These are phyloP conservation scores for Desoria tigrina DNA, from an alignment of 2,888 invertebrate species.

Conservation along the genomic window DNA sequence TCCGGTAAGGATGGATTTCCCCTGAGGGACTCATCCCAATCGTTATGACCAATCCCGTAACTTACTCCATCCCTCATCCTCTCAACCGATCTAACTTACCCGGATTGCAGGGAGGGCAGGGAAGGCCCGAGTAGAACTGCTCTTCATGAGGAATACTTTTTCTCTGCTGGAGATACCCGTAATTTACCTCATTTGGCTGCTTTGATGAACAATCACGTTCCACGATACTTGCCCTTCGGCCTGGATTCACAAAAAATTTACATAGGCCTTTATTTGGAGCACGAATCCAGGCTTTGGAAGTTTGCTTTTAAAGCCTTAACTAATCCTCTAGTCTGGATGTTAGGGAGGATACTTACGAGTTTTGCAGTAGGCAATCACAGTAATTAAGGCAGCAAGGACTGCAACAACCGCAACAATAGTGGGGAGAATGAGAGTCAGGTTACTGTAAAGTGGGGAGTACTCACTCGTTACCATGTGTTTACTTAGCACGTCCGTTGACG, in stretches of 20 bases:
- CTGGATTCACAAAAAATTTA: slow-evolving; percentile 1
- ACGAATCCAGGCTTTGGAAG: too few species aligned
- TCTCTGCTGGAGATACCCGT: slow-evolving; percentile 33
- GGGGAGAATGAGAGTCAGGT: slow-evolving; percentile 48
- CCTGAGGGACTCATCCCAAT: slow-evolving; percentile 1
- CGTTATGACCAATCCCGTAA: slow-evolving; percentile 2
- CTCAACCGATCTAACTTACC: slow-evolving; percentile 18
- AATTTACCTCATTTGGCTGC: slow-evolving; percentile 37
- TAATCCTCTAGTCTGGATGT: too few species aligned
- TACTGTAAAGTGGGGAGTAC: slow-evolving; percentile 47
- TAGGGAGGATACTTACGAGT: slow-evolving; percentile 47
- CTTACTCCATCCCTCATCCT: neutral
- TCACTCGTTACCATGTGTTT: slow-evolving; percentile 50
- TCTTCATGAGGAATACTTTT: slow-evolving; percentile 39
- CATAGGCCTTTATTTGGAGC: too few species aligned
- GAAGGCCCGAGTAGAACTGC: slow-evolving; percentile 43
- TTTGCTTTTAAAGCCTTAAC: too few species aligned
- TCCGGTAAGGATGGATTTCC: neutral
- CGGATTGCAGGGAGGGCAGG: slow-evolving; percentile 40
- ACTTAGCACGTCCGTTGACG: slow-evolving; percentile 40
- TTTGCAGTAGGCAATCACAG: slow-evolving; percentile 47
- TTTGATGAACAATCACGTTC: slow-evolving; percentile 31
- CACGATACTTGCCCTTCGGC: slow-evolving; percentile 16
- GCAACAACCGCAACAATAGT: slow-evolving; percentile 41
- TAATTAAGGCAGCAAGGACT: slow-evolving; percentile 39